Evolutionary conservation across 2,888 invertebrate species (phyloP).

Genomic region (Drosophila mimetica): DNA sequence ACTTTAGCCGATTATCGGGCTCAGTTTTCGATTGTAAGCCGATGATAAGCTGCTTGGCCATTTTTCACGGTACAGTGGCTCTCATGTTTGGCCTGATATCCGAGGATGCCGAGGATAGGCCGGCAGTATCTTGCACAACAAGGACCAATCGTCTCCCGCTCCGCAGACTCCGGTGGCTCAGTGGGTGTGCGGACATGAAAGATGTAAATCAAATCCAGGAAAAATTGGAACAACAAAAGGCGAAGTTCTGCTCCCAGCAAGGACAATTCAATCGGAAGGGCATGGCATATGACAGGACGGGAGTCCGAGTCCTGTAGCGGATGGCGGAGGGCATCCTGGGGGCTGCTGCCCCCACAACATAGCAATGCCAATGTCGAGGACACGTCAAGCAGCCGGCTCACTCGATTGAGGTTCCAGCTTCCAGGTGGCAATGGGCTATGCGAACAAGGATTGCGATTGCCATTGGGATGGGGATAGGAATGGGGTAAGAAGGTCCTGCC

Average conservation of each 20-base stretch:
- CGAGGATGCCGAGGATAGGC: constrained; percentile 15
- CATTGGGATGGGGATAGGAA: background rate
- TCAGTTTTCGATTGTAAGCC: constrained; percentile 30
- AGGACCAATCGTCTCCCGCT: constrained; percentile 24
- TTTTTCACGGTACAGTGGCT: constrained; percentile 21
- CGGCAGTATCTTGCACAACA: constrained; percentile 35
- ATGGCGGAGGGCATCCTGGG: constrained; percentile 2
- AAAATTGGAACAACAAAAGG: constrained; percentile 40
- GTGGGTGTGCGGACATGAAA: constrained; percentile 34
- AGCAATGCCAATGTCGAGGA: constrained; percentile 43
- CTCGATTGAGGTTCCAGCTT: constrained; percentile 28
- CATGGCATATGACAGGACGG: constrained; percentile 38
- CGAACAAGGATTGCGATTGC: constrained; percentile 8
- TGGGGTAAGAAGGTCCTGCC: background rate
- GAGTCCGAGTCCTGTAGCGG: constrained; percentile 18
- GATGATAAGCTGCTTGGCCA: constrained; percentile 20
- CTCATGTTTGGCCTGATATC: constrained; percentile 11
- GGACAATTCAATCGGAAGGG: constrained; percentile 67
- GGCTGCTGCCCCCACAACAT: constrained; percentile 4
- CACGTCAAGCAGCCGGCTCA: constrained; percentile 36
- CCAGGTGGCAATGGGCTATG: constrained; percentile 29
- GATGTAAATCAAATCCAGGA: constrained; percentile 40
- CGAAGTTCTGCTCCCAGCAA: constrained; percentile 6
- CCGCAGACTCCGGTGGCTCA: constrained; percentile 3
- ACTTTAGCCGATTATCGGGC: constrained; percentile 20